These are phyloP conservation scores for Lacerta viridis DNA, from an alignment of 2,797 vertebrate genomes.

Conservation along the genomic window DNA sequence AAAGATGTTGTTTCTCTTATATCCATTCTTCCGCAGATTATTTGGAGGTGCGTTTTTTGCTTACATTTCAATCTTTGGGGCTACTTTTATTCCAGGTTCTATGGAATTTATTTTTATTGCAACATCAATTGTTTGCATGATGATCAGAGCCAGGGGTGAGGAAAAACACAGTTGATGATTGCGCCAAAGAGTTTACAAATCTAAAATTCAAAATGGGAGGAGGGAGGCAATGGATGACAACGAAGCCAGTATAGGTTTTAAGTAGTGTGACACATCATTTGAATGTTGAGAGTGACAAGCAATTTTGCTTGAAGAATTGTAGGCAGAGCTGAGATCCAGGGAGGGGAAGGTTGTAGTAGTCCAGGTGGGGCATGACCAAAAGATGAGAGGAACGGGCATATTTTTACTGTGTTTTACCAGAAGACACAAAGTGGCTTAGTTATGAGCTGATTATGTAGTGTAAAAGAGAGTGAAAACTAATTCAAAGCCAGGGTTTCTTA, in stretches of 20 bases:
- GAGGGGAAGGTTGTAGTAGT: not conserved
- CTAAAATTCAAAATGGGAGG: not conserved
- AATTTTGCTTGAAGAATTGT: not conserved
- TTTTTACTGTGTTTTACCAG: not conserved
- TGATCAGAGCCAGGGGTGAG: too few species aligned
- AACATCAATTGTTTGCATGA: not conserved
- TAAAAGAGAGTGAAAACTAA: not conserved
- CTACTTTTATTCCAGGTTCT: not conserved
- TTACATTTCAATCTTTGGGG: not conserved
- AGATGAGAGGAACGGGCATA: not conserved
- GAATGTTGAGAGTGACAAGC: not conserved
- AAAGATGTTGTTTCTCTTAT: not conserved
- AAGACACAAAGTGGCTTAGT: not conserved
- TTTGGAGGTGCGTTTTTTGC: not conserved
- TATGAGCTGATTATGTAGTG: not conserved
- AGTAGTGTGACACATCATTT: not conserved
- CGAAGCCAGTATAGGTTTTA: not conserved
- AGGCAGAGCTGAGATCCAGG: too few species aligned
- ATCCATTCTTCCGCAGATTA: not conserved
- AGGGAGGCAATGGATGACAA: too few species aligned
- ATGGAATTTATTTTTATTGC: not conserved
- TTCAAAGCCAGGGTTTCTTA: not conserved
- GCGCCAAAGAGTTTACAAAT: too few species aligned
- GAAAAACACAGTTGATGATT: too few species aligned
- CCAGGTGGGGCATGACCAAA: not conserved